These are phyloP conservation scores for Urocolius indicus DNA, from an alignment of 2,113 vertebrate species.

Conservation along the genomic window DNA sequence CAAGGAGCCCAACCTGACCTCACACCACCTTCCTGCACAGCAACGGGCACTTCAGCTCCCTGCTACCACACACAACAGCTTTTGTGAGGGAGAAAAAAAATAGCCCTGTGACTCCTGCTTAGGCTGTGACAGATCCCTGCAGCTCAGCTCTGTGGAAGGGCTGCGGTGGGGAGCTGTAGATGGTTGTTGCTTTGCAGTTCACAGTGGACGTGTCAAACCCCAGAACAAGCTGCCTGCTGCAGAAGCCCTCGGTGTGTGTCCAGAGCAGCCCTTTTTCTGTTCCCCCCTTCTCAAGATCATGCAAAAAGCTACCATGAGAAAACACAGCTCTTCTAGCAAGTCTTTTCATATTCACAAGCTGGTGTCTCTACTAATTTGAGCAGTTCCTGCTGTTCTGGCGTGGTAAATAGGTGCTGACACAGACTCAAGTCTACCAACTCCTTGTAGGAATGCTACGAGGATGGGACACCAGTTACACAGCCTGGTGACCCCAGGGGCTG, in stretches of 20 bases:
- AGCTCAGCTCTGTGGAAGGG: neutral
- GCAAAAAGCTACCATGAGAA: neutral
- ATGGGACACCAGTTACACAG: neutral
- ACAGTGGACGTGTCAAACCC: neutral
- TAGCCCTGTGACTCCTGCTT: neutral
- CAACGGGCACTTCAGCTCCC: neutral
- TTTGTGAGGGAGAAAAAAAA: neutral
- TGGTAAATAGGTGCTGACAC: neutral
- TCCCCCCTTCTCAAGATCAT: neutral
- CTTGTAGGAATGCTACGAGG: neutral
- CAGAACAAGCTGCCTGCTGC: neutral
- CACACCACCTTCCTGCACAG: neutral
- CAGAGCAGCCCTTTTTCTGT: neutral
- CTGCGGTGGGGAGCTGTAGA: neutral
- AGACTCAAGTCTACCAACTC: neutral
- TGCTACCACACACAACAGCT: neutral
- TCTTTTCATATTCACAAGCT: neutral
- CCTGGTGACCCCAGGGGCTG: neutral
- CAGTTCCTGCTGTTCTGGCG: neutral
- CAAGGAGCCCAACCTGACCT: neutral
- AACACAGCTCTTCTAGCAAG: neutral
- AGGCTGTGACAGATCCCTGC: neutral
- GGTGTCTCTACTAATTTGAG: neutral
- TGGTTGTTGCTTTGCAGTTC: conserved; percentile 11
- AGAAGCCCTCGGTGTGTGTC: neutral